These are phyloP conservation scores for Myoxocephalus aenaeus DNA, from an alignment of 2,797 vertebrate genomes.

Conservation along the genomic window DNA sequence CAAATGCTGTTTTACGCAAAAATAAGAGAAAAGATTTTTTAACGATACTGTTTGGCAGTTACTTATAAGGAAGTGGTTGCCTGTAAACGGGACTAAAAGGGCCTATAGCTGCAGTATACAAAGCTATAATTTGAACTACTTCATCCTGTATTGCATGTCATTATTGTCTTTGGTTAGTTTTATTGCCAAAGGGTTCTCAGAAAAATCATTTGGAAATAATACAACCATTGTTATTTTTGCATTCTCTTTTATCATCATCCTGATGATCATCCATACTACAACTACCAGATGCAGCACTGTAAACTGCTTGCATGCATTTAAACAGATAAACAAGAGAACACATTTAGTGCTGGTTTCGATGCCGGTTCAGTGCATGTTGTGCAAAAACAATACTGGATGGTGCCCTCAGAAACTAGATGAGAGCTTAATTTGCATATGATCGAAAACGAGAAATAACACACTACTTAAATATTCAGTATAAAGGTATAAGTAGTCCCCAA, in stretches of 20 bases:
- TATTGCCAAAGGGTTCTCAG: too few relatives aligned
- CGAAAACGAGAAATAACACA: conserved; percentile 3
- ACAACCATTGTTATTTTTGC: neutral
- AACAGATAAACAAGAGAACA: neutral
- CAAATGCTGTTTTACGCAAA: neutral
- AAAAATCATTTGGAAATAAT: neutral
- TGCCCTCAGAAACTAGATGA: neutral
- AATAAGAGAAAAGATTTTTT: neutral
- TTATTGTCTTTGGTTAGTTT: neutral
- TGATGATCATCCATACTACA: neutral
- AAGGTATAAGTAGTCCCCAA: conserved; percentile 1
- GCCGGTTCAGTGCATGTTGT: neutral
- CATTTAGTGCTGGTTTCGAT: neutral
- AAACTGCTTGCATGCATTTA: neutral
- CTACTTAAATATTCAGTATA: neutral
- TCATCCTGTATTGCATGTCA: neutral
- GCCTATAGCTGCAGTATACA: neutral
- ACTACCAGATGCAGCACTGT: neutral
- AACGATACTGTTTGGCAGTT: neutral
- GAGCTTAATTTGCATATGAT: conserved; percentile 18
- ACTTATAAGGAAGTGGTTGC: neutral
- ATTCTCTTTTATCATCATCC: neutral
- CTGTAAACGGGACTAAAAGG: neutral
- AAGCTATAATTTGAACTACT: too few relatives aligned
- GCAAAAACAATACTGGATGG: neutral